Evolutionary conservation across 2,113 vertebrate species (phyloP).

Genomic region (Alces alces): DNA sequence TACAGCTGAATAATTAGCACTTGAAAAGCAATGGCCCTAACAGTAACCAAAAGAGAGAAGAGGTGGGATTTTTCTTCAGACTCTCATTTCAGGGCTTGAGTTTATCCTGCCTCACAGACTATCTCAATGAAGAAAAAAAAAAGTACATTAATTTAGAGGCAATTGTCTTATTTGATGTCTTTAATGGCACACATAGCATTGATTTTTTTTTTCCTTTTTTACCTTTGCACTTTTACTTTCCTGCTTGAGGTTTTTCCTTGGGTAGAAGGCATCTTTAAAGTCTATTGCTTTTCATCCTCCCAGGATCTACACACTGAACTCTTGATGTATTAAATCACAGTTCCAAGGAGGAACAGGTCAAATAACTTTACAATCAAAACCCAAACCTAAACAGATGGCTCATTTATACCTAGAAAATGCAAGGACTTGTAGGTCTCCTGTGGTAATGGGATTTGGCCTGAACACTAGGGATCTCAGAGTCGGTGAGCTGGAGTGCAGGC

Average conservation of each 20-base stretch:
- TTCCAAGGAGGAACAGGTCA: neutral
- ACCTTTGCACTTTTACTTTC: neutral
- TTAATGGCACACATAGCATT: neutral
- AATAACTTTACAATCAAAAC: constrained; percentile 3
- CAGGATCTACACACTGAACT: neutral
- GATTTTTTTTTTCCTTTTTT: neutral
- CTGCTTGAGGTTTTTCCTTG: neutral
- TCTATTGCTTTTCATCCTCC: neutral
- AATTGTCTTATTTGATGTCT: neutral
- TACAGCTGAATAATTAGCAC: neutral
- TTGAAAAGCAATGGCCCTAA: neutral
- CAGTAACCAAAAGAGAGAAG: neutral
- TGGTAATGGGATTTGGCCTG: neutral
- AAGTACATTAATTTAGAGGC: neutral
- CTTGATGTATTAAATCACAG: neutral
- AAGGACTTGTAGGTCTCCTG: neutral
- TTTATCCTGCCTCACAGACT: neutral
- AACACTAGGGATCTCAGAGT: neutral
- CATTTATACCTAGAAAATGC: neutral
- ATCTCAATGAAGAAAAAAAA: neutral
- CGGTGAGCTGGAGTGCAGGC: neutral
- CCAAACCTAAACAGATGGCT: neutral
- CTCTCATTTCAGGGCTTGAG: neutral
- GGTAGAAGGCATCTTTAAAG: neutral
- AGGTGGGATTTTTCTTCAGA: neutral